Evolutionary conservation across 2,113 vertebrate species (phyloP).

Genomic region (Oenanthe oenanthe): DNA sequence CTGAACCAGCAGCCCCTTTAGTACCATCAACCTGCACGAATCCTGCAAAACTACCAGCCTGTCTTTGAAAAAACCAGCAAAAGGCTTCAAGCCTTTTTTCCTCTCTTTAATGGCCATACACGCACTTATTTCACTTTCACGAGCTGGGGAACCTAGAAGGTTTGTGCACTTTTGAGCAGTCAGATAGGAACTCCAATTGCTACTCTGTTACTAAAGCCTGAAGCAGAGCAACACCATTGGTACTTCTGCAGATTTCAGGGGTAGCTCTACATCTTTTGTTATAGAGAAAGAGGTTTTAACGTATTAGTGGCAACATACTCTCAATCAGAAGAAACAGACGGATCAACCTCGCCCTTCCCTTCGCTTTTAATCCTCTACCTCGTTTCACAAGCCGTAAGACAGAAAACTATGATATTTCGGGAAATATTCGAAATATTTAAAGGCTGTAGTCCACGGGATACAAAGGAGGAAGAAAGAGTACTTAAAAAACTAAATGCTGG

Average conservation of each 20-base stretch:
- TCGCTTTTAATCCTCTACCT: neutral
- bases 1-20: neutral
- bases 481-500: neutral
- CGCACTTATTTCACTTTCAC: neutral
- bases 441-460: neutral
- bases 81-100: neutral
- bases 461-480: accelerated
- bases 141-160: accelerated
- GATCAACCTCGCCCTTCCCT: neutral
- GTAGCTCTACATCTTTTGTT: neutral
- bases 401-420: accelerated
- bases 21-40: accelerated
- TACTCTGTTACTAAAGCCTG: neutral
- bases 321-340: neutral
- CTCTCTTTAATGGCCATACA: neutral
- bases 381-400: accelerated
- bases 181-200: neutral
- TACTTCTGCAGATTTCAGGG: accelerated
- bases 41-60: neutral
- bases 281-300: neutral
- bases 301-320: neutral
- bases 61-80: neutral
- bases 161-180: accelerated
- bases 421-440: neutral
- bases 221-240: neutral